Evolutionary conservation across 1,140 invertebrate genomes (phyloP).

Genomic region (Hycleus phaleratus): DNA sequence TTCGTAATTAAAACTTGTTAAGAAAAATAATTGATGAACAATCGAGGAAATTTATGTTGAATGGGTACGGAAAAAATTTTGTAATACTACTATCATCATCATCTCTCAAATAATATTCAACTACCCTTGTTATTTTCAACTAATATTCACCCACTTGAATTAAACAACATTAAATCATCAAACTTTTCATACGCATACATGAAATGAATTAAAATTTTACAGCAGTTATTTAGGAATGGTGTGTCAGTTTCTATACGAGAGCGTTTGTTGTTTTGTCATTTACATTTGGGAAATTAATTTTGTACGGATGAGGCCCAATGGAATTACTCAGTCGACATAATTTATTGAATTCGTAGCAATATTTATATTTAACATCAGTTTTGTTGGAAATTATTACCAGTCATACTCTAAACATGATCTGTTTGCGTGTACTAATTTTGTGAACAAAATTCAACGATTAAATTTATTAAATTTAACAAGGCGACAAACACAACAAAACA

Average conservation of each 20-base stretch:
- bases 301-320: slow-evolving; percentile 22
- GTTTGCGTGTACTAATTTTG: background rate
- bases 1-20: too few relatives aligned
- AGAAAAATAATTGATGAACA: too few relatives aligned
- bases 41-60: too few relatives aligned
- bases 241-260: slow-evolving; percentile 17
- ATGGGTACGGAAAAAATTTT: too few relatives aligned
- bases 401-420: background rate
- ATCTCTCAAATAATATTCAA: slow-evolving; percentile 10
- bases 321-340: slow-evolving; percentile 23
- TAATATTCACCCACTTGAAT: slow-evolving; percentile 27
- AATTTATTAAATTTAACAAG: too few relatives aligned
- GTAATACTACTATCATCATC: too few relatives aligned
- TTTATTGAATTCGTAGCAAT: slow-evolving; percentile 7
- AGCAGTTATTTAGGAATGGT: slow-evolving; percentile 22
- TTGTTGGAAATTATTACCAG: slow-evolving; percentile 5
- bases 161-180: slow-evolving; percentile 29
- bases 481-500: too few relatives aligned
- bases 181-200: slow-evolving; percentile 28
- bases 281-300: slow-evolving; percentile 26
- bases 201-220: slow-evolving; percentile 30
- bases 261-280: slow-evolving; percentile 24
- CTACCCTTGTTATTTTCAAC: slow-evolving; percentile 15
- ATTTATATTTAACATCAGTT: slow-evolving; percentile 11
- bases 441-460: too few relatives aligned